These are phyloP conservation scores for Chunga burmeisteri DNA, from an alignment of 2,113 vertebrate species.

Conservation along the genomic window DNA sequence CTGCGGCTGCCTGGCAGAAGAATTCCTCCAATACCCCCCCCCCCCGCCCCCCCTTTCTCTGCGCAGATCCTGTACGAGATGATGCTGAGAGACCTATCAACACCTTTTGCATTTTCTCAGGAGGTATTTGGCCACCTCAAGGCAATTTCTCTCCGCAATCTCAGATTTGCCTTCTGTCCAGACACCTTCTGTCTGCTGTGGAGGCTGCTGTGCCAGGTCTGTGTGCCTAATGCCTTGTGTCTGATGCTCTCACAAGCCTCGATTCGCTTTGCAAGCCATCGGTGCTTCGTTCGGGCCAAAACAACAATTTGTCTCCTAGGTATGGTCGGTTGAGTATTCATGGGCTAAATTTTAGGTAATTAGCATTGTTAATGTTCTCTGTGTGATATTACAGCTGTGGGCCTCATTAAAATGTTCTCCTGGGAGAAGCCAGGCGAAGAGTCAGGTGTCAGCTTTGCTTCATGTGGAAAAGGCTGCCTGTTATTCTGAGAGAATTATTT, in stretches of 20 bases:
- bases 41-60: not conserved
- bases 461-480: constrained; percentile 10
- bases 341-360: constrained; percentile 73
- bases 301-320: constrained; percentile 54
- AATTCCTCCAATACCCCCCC: not conserved
- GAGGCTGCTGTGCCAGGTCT: not conserved
- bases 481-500: constrained; percentile 4
- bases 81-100: constrained; percentile 31
- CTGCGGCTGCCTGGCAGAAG: constrained; percentile 53
- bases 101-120: constrained; percentile 3
- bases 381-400: constrained; percentile 75
- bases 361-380: constrained; percentile 77
- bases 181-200: not conserved
- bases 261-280: not conserved
- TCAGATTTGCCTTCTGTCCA: constrained; percentile 1
- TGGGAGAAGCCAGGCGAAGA: constrained; percentile 55
- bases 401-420: constrained; percentile 76
- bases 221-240: not conserved
- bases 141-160: constrained; percentile 6
- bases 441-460: constrained; percentile 68
- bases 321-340: constrained; percentile 60
- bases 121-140: constrained; percentile 32
- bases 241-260: not conserved
- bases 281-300: constrained; percentile 6
- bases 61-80: not conserved